Evolutionary conservation across 2,797 vertebrate species (phyloP).

Genomic region (Poliocrania exsul): DNA sequence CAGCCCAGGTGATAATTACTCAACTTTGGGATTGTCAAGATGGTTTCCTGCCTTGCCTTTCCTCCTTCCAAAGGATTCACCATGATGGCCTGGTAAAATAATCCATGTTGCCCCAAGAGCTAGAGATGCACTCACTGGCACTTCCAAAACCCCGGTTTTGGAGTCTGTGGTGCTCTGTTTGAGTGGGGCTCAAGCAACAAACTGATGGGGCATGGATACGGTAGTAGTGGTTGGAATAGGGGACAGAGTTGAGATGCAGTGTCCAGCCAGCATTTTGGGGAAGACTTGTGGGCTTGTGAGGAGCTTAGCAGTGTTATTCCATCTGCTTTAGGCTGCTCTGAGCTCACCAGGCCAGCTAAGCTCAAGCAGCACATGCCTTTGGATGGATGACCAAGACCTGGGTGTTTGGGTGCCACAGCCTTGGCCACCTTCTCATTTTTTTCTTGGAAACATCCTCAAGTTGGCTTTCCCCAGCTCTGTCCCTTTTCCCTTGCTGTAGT

Average conservation of each 20-base stretch:
- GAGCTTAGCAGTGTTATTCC: rapidly evolving
- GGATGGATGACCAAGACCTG: not conserved
- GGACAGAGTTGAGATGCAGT: not conserved
- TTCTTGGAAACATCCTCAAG: not conserved
- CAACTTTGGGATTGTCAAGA: not conserved
- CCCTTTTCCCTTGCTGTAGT: not conserved
- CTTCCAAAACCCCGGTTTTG: not conserved
- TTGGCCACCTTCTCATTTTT: rapidly evolving
- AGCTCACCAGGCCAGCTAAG: not conserved
- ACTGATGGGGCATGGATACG: rapidly evolving
- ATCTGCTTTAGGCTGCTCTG: not conserved
- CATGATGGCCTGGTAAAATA: rapidly evolving
- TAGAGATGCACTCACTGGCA: rapidly evolving
- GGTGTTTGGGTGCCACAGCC: rapidly evolving
- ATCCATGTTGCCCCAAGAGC: rapidly evolving
- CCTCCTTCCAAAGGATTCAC: not conserved
- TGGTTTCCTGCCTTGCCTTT: not conserved
- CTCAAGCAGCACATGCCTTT: rapidly evolving
- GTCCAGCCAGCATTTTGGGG: rapidly evolving
- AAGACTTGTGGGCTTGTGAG: not conserved
- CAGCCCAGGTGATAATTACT: not conserved
- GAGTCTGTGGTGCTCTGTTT: not conserved
- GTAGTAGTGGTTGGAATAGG: not conserved
- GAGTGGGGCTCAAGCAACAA: not conserved
- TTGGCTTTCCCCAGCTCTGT: rapidly evolving